phyloP scores from a whole-genome alignment of 2,797 vertebrate genomes.

The Sphenopsis melanotis region DNA sequence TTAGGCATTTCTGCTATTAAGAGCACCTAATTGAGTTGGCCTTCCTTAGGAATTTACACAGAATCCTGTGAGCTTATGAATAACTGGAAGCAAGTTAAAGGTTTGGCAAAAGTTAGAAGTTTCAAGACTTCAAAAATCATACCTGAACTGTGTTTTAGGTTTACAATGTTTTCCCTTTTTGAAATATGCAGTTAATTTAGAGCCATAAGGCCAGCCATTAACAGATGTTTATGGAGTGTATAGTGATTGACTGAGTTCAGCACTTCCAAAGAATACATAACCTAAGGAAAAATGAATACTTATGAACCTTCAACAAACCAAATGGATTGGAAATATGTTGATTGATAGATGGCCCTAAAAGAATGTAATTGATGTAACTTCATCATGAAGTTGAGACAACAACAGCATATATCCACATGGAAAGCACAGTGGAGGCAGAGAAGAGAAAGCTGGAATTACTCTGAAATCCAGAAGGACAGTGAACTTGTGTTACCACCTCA shows the following conservation, averaged over 20 bases:
- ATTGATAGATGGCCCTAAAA: not conserved
- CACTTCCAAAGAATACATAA: not conserved
- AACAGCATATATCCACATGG: not conserved
- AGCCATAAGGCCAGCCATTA: not conserved
- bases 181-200: not conserved
- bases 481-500: not conserved
- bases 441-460: not conserved
- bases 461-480: not conserved
- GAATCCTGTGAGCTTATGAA: not conserved
- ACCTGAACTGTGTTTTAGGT: not conserved
- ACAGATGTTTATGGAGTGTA: not conserved
- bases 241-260: not conserved
- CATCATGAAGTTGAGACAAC: not conserved
- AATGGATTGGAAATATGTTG: not conserved
- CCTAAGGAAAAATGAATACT: not conserved
- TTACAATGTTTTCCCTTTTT: not conserved
- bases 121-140: not conserved
- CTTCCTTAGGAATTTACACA: not conserved
- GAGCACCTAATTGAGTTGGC: not conserved
- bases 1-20: not conserved
- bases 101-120: not conserved
- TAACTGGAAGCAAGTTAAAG: not conserved
- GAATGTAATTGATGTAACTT: not conserved
- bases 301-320: not conserved
- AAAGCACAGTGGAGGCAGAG: not conserved